These are phyloP conservation scores for Malurus leucopterus DNA, from an alignment of 2,797 vertebrate genomes.

Conservation along the genomic window DNA sequence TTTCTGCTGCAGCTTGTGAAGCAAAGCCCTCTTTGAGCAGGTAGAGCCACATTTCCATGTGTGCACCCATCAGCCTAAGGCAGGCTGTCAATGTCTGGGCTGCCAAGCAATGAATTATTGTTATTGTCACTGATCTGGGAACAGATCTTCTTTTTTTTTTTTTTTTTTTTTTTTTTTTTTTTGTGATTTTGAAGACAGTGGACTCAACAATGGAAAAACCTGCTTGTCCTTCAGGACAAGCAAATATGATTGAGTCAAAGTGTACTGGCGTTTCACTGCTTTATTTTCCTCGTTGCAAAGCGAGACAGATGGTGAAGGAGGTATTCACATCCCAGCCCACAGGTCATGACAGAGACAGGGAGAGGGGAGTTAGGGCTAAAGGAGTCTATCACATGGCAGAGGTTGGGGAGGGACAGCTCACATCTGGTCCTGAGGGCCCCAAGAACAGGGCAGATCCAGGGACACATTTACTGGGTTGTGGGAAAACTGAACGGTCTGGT, in stretches of 20 bases:
- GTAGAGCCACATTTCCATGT: not conserved
- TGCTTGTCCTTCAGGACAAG: not conserved
- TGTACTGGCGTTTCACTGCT: not conserved
- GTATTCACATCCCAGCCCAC: not conserved
- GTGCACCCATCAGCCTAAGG: accelerated
- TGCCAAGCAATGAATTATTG: not conserved
- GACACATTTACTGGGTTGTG: accelerated
- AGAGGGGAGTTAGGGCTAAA: not conserved
- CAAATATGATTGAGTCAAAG: not conserved
- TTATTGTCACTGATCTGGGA: not conserved
- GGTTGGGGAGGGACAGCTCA: not conserved
- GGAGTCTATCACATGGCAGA: not conserved
- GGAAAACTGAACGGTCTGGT: not conserved
- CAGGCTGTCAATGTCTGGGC: not conserved
- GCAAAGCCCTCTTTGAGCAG: no score
- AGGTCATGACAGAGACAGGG: not conserved
- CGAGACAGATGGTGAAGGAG: not conserved
- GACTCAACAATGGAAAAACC: not conserved
- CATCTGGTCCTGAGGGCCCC: not conserved
- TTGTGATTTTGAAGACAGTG: not conserved
- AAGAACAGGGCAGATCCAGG: not conserved
- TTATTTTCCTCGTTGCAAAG: not conserved
- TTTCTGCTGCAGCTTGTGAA: not conserved
- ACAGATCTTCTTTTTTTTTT: not conserved
- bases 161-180: not conserved